Base-by-base conservation (phyloP, 2,113 vertebrate species). In the Empidonax alnorum region DNA sequence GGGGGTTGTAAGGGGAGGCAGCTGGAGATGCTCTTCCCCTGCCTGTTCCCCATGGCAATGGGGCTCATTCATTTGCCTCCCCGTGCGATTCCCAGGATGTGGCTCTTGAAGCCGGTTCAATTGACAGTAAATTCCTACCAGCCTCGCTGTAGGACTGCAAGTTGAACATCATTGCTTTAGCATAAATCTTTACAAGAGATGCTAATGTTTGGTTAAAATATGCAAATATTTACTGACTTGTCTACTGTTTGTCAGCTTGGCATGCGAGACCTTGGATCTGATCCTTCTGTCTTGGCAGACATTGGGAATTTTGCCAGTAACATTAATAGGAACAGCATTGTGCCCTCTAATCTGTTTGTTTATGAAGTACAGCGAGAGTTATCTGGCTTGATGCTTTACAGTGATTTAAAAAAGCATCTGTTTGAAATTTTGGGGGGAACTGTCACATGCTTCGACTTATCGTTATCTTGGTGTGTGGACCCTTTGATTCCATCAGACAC, bases 221-320 rank as follows among this genome's bases (percentile, higher is more conserved):
- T 96, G 93, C 93, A 96, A 96, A 97, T 97, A 97, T 96, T 97
- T 97, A 96, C 96, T 93, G 96, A 95, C 94, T 96, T 96, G 94
- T 96, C 96, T 97, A 94, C 96, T 96, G 90, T 96, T 95, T 95
- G 96, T 96, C 94, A 96, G 94, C 86, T 95, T 96, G 93, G 94
- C 92, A 95, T 96, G 85, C 72, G 3, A 94, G 95, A 96, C 94
- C 96, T 94, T 94, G 94, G 85, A 96, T 92, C 90, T 97, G 96
- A 96, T 97, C 93, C 94, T 97, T 93, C 92, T 96, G 96, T 96
- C 94, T 95, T 96, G 96, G 96, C 94, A 96, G 90, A 94, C 94
- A 95, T 96, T 95, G 95, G 94, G 96, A 97, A 96, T 96, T 94
- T 94, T 95, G 94, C 96, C 95, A 97, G 5, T 91, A 95, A 91